Evolutionary conservation across 2,888 invertebrate genomes (phyloP), one percentile per base, ranked within the genome.

Genomic region (Perdita meconis): DNA sequence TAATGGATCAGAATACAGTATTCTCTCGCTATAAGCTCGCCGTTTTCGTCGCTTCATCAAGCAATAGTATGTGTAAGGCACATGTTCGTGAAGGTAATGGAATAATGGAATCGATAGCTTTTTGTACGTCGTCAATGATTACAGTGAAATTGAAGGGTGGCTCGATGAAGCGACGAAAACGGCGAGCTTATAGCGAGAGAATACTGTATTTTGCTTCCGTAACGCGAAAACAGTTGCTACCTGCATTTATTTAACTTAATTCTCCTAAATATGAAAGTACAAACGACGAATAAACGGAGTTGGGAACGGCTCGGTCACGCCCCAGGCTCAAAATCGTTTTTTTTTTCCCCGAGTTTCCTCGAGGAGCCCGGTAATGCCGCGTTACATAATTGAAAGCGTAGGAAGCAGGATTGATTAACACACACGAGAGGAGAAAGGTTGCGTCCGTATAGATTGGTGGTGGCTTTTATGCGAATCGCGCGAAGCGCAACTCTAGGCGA

Each of bases 321-420:
- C 47, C 64, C 47, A 40, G 81, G 78, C 78, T 66, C 70, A 57
- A 66, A 73, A 79, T 70, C 61, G 73, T 53, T 67, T 47, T 70
- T 78, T 84, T 75, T 75, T 30, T 30, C 30, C 6, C 30, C 6
- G 70, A 63, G 77, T 87, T 87, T 86, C 85, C 86, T 82, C 60
- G 66, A 74, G 85, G 47, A 47, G 81, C 81, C 83, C 36, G 81
- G 82, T 85, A 87, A 89, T 85, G 84, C 87, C 80, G 84, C 76
- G 80, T 91, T 91, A 90, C 90, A 89, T 91, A 91, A 91, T 91
- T 90, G 90, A 86, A 88, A 89, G 92, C 92, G 92, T 92, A 92
- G 92, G 92, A 91, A 89, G 92, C 90, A 88, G 47, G 91, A 92
- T 92, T 91, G 92, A 92, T 92, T 92, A 92, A 90, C 91, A 91